phyloP scores from a whole-genome alignment of 2,888 invertebrate genomes.

The Drosophila melanocephala region DNA sequence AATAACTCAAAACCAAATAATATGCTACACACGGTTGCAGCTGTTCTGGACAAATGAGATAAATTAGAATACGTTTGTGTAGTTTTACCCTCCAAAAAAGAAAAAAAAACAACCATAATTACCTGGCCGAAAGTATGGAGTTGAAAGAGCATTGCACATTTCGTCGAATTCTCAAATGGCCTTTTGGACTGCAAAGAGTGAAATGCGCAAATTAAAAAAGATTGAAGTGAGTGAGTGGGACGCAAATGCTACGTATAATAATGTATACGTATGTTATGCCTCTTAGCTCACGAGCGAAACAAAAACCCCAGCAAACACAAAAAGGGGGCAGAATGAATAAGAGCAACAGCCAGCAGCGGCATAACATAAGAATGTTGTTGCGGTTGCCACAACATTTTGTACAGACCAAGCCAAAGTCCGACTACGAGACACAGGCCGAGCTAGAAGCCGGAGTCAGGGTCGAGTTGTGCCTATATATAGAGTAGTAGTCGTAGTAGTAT shows the following conservation, averaged over 20 bases:
- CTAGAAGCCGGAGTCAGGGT: constrained; percentile 14
- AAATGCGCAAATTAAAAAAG: constrained; percentile 60
- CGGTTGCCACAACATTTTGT: constrained; percentile 45
- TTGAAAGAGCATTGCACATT: constrained; percentile 48
- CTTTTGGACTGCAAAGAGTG: constrained; percentile 32
- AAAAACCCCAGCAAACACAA: constrained; percentile 43
- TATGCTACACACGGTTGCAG: constrained; percentile 21
- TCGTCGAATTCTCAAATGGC: constrained; percentile 25
- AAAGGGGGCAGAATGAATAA: constrained; percentile 23
- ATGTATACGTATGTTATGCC: constrained; percentile 6
- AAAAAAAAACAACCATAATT: constrained; percentile 51
- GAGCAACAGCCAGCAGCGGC: constrained; percentile 26
- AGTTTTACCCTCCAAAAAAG: background rate
- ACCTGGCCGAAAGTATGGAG: constrained; percentile 38
- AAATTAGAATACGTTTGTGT: constrained; percentile 23
- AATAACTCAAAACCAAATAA: constrained; percentile 1
- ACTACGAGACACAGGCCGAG: constrained; percentile 2
- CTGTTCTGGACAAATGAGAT: constrained; percentile 32
- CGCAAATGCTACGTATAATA: constrained; percentile 1
- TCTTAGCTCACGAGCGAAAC: constrained; percentile 34
- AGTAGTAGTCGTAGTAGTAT: constrained; percentile 1
- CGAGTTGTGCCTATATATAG: background rate
- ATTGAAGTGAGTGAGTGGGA: constrained; percentile 11
- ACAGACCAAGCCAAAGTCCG: background rate
- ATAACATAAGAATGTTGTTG: constrained; percentile 63